Evolutionary conservation across 2,797 vertebrate genomes (phyloP).

Genomic region (Urophycis tenuis): DNA sequence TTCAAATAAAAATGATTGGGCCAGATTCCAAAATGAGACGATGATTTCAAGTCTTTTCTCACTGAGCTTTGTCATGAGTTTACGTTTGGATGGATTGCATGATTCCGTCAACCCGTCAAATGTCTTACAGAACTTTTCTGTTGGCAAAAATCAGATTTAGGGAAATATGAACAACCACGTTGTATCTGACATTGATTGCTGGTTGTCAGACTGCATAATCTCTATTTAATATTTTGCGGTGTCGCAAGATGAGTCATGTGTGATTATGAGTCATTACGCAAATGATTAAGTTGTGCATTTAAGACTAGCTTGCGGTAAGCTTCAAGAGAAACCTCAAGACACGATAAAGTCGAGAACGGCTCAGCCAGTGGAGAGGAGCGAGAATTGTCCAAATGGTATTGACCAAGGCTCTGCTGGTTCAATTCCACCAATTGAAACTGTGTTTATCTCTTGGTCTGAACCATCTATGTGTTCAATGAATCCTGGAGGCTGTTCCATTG

Average conservation of each 20-base stretch:
- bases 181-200: not conserved
- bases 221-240: not conserved
- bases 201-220: not conserved
- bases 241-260: not conserved
- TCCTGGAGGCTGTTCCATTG: slow-evolving; percentile 3
- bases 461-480: not conserved
- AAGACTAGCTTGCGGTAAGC: not conserved
- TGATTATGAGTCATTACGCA: not conserved
- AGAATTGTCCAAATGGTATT: not conserved
- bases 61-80: not conserved
- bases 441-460: not conserved
- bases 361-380: not conserved
- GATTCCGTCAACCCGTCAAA: not conserved
- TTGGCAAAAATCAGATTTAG: not conserved
- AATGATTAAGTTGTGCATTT: not conserved
- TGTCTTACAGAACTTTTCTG: not conserved
- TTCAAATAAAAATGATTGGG: too few species aligned
- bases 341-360: not conserved
- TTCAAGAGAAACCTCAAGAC: not conserved
- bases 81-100: not conserved
- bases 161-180: too few species aligned
- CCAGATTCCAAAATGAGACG: too few species aligned
- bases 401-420: not conserved
- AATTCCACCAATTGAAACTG: not conserved
- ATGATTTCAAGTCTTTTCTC: too few species aligned